These are phyloP conservation scores for Lysandra bellargus DNA, from an alignment of 2,888 invertebrate genomes.

Conservation along the genomic window DNA sequence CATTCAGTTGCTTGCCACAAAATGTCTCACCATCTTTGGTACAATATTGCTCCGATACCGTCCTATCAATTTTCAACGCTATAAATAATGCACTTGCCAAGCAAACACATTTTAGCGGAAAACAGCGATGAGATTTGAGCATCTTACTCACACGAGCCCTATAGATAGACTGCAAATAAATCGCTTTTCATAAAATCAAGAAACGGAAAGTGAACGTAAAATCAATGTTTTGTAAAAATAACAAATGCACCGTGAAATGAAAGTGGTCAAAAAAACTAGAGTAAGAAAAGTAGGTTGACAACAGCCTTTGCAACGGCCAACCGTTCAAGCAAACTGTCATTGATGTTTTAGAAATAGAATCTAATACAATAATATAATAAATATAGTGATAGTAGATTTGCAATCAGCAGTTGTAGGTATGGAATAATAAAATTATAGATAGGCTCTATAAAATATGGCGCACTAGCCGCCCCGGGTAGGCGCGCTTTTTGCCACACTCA, in stretches of 20 bases:
- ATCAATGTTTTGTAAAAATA: conserved; percentile 43
- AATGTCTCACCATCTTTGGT: conserved; percentile 21
- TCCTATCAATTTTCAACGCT: conserved; percentile 31
- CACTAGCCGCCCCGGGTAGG: no score
- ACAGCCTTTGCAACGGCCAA: not conserved
- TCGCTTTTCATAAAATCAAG: conserved; percentile 25
- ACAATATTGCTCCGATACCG: conserved; percentile 31
- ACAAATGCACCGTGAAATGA: conserved; percentile 65
- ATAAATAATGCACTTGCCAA: conserved; percentile 32
- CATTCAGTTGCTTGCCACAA: not conserved
- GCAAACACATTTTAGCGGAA: conserved; percentile 34
- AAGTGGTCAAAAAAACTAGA: conserved; percentile 51
- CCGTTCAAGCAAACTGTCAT: not conserved
- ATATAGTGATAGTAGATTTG: no score
- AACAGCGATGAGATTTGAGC: conserved; percentile 31
- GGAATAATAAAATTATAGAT: no score
- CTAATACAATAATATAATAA: no score
- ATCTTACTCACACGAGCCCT: conserved; percentile 30
- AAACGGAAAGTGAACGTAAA: conserved; percentile 29
- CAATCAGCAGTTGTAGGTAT: no score
- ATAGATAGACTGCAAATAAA: conserved; percentile 30
- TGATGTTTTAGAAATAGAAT: not conserved
- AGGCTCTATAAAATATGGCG: no score
- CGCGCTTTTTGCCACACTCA: no score
- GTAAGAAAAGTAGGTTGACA: conserved; percentile 33